Base-by-base conservation (phyloP, 2,797 vertebrate genomes). In the Parotocinclus haroldoi region DNA sequence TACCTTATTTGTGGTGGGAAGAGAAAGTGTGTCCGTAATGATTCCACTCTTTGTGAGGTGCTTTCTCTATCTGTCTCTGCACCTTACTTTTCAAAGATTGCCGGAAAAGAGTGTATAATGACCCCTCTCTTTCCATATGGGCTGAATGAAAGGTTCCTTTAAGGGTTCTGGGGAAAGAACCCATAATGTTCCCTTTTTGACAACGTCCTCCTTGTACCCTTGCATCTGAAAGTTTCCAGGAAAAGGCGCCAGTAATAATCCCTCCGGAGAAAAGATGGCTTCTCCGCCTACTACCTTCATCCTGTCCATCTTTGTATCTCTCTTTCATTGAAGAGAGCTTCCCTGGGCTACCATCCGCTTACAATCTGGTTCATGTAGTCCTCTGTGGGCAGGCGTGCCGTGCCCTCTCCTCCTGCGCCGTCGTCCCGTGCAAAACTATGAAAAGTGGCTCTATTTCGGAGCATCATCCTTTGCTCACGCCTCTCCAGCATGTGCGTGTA, bases 281-380 rank as follows among this genome's bases (percentile, higher is more conserved):
- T 46, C 13, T 53, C 51, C 51, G 45, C 61, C 69, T 48, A 48
- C 45, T 44, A 44, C 7, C 11, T 48, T 48, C 45, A 48, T 12
- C 45, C 12, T 11, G 50, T 5, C 11, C 48, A 18, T 68, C 9
- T 58, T 42, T 45, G 37, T 73, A 16, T 55, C 45, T 73, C 44
- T 50, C 70, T 75, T 50, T 65, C 66, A 59, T 62, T 44, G 58
- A 68, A 68, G 58, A 55, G 66, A 53, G 66, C 14, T 54, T 44
- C 14, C 16, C 67, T 40, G 40, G 56, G 89, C 93, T 98, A 98
- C 96, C 96, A 99, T 83, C 94, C 96, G 82, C 96, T 95, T 79
- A 98, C 92, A 82, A 99, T 99, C 92, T 99, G 96, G 92, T 94
- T 98, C 93, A 99, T 95, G 91, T 99, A 99, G 92, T 99, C 96